A percentile compares a stretch with the other conserved stretches of the same genome.
These are phyloP conservation scores for Heliconius melpomene DNA, from an alignment of 1,140 invertebrate genomes.

Conservation along the genomic window DNA sequence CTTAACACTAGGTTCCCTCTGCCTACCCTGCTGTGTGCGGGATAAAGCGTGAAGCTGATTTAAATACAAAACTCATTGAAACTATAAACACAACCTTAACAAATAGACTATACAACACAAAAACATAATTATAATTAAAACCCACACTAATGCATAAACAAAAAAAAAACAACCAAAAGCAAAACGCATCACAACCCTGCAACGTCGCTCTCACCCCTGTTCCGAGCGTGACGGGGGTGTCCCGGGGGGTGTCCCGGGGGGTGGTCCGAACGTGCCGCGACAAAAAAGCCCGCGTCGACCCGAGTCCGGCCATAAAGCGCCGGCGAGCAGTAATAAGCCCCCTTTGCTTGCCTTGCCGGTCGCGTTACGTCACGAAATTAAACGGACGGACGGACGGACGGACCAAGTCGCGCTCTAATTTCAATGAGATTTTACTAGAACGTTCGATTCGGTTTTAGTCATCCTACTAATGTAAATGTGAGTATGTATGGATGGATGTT, in stretches of 20 bases:
- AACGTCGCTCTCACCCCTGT: constrained; percentile 54
- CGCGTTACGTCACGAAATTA: constrained; percentile 58
- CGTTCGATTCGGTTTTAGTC: constrained; percentile 33
- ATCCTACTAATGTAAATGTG: background rate
- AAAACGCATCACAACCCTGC: background rate
- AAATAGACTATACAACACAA: no score
- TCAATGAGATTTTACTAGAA: constrained; percentile 41
- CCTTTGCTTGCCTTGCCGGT: constrained; percentile 62
- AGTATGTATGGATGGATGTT: no score
- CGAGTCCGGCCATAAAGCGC: constrained; percentile 67
- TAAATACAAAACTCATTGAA: no score
- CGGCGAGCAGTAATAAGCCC: constrained; percentile 61
- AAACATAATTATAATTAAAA: constrained; percentile 16
- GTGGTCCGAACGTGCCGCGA: constrained; percentile 56
- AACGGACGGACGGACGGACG: constrained; percentile 54
- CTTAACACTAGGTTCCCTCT: no score
- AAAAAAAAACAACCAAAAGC: background rate
- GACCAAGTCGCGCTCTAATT: constrained; percentile 65
- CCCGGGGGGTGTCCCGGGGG: constrained; percentile 54
- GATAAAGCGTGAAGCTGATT: no score
- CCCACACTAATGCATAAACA: constrained; percentile 23
- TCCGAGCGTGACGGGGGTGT: constrained; percentile 59
- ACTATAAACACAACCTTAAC: no score
- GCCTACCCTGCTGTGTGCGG: no score
- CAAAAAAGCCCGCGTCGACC: constrained; percentile 67